Percentiles rank a stretch among this genome's conserved stretches.
Conservation (phyloP, 2,113 vertebrate genomes). For the Pangasianodon gigas region DNA sequence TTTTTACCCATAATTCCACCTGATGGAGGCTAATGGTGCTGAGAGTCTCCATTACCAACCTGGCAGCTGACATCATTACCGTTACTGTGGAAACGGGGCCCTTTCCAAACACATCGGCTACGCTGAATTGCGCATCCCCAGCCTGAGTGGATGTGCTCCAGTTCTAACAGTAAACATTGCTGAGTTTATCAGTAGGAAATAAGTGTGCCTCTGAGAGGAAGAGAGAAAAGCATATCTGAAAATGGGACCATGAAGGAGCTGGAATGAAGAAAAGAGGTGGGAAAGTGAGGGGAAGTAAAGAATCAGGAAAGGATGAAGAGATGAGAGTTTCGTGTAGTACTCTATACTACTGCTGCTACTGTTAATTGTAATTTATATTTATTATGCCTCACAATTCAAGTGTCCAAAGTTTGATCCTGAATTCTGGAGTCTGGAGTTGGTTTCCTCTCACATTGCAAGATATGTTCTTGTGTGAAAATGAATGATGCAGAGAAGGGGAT, state of each 20-base stretch:
- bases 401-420: neutral
- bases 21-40: slow-evolving; percentile 71
- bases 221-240: neutral
- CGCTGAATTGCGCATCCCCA: slow-evolving; percentile 67
- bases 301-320: neutral
- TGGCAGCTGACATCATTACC: slow-evolving; percentile 69
- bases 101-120: slow-evolving; percentile 68
- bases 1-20: slow-evolving; percentile 68
- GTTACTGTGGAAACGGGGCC: slow-evolving; percentile 66
- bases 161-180: slow-evolving; percentile 53
- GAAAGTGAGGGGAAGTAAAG: neutral
- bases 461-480: neutral
- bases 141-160: slow-evolving; percentile 54
- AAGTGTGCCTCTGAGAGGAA: neutral
- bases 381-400: neutral
- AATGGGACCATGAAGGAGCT: neutral
- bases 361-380: neutral
- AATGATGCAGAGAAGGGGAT: neutral
- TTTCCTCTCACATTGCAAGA: neutral
- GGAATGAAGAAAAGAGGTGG: neutral
- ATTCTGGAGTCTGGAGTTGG: neutral
- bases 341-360: neutral
- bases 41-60: slow-evolving; percentile 68
- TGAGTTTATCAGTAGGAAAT: slow-evolving; percentile 53
- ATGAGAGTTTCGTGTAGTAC: neutral